Conservation (phyloP, 2,888 invertebrate species). For the Eudemis profundana region DNA sequence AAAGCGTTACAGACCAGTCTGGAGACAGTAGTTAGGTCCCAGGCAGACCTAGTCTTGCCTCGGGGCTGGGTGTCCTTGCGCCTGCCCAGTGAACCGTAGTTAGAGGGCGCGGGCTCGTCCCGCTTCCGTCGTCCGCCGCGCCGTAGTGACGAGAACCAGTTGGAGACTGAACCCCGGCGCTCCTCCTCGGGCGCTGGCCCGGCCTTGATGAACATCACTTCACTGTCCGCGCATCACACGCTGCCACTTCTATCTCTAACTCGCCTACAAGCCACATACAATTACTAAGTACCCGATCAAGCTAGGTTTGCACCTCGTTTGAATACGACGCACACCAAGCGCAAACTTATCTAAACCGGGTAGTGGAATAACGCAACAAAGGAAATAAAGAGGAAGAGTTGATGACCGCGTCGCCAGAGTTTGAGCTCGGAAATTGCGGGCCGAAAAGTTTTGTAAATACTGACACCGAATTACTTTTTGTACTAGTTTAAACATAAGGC, state of each 20-base stretch:
- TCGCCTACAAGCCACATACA: conserved; percentile 60
- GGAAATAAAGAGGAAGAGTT: conserved; percentile 76
- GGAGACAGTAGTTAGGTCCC: conserved; percentile 86
- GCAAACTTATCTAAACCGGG: neutral
- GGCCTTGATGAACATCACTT: conserved; percentile 84
- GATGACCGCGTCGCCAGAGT: conserved; percentile 60
- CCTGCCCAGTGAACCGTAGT: conserved; percentile 83
- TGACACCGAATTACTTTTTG: conserved; percentile 13
- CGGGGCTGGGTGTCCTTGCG: conserved; percentile 78
- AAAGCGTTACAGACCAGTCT: conserved; percentile 82
- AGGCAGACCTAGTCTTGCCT: conserved; percentile 84
- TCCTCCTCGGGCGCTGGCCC: conserved; percentile 83
- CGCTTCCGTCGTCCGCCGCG: conserved; percentile 84
- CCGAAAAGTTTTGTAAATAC: conserved; percentile 7
- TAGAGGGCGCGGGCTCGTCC: conserved; percentile 70
- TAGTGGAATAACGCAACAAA: conserved; percentile 64
- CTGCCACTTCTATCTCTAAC: conserved; percentile 66
- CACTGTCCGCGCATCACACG: conserved; percentile 75
- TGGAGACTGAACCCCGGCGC: conserved; percentile 89
- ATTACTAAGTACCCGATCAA: conserved; percentile 49
- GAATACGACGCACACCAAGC: neutral
- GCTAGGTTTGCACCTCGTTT: neutral
- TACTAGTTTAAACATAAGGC: neutral
- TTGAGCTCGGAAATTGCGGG: neutral
- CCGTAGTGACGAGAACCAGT: conserved; percentile 93